phyloP scores from a whole-genome alignment of 1,140 invertebrate genomes.

The Dreissena rostriformis region DNA sequence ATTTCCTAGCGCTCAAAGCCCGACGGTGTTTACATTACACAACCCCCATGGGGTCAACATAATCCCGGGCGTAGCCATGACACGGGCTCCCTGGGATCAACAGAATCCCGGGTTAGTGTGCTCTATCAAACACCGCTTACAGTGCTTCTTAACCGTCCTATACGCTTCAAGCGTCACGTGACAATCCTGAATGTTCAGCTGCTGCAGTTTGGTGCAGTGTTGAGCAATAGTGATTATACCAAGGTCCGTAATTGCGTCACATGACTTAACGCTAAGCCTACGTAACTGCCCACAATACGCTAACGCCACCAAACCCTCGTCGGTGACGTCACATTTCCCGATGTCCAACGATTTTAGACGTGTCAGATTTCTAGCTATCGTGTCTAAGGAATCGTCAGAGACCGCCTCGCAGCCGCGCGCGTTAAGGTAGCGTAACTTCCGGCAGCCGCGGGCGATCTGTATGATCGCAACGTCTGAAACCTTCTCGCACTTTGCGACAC shows the following conservation, averaged over 20 bases:
- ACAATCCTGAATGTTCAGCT: conserved; percentile 93
- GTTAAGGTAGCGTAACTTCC: conserved; percentile 94
- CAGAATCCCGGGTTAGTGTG: conserved; percentile 97
- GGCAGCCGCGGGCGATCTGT: conserved; percentile 93
- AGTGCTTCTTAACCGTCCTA: conserved; percentile 94
- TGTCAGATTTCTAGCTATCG: conserved; percentile 91
- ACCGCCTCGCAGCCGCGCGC: conserved; percentile 95
- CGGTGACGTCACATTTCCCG: conserved; percentile 96
- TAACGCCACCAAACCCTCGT: conserved; percentile 91
- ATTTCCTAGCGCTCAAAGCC: no score
- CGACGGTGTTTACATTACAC: no score
- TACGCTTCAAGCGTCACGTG: conserved; percentile 92
- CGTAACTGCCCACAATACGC: conserved; percentile 95
- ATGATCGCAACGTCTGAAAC: conserved; percentile 96
- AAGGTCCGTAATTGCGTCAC: conserved; percentile 93
- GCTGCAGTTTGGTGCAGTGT: conserved; percentile 86
- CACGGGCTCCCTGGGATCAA: conserved; percentile 75
- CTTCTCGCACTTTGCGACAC: conserved; percentile 94
- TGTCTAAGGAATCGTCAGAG: conserved; percentile 93
- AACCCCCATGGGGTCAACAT: conserved; percentile 82
- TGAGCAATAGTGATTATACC: conserved; percentile 91
- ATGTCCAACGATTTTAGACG: conserved; percentile 92
- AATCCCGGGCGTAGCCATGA: conserved; percentile 84
- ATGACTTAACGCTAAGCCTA: conserved; percentile 93
- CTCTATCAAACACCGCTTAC: conserved; percentile 94